Evolutionary conservation across 1,140 invertebrate genomes (phyloP), one percentile per base, ranked within the genome.

Genomic region (Eueides isabella): DNA sequence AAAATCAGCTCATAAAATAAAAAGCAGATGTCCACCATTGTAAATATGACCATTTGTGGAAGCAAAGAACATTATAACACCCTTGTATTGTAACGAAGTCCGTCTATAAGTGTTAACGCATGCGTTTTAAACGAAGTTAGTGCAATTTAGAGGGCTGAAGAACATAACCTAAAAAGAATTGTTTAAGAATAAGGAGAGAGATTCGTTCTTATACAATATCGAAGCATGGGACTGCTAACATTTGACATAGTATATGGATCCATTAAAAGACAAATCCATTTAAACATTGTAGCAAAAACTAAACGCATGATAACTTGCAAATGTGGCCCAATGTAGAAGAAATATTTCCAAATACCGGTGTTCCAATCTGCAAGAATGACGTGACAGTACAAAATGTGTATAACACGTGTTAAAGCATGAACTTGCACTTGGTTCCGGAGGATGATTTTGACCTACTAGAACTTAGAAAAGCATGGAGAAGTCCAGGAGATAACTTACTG

Each of bases 1-100:
- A 44, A 29, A 1, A 30, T 16, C 61, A n/a, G 5, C 4, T 38
- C 48, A 70, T 66, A 63, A 65, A 66, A 55, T 38, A 29, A 66
- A 65, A 64, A 61, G 9, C 64, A 63, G 19, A 71, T 14, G 12
- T 26, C 30, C n/a, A 48, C 48, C 74, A 80, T 78, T 83, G 86
- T 88, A 87, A 75, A 85, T 86, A 82, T 70, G 79, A 85, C 41
- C 48, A 71, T 68, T 38, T 55, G 64, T 55, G n/a, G 67, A 72
- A 76, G 69, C 77, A 75, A 63, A 65, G 78, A 71, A 69, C 78
- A 77, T 81, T 44, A 63, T 69, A 71, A 61, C 28, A 61, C 67
- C 72, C 30, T 28, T 61, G 63, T 67, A 66, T 72, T 68, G 48
- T 81, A 79, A 75, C 75, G 74, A 74, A 77, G 74, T 74, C 72